Percentiles rank a stretch among this genome's conserved stretches.
Evolutionary conservation across 1,140 invertebrate species (phyloP).

Genomic region (Ceratina japonica): DNA sequence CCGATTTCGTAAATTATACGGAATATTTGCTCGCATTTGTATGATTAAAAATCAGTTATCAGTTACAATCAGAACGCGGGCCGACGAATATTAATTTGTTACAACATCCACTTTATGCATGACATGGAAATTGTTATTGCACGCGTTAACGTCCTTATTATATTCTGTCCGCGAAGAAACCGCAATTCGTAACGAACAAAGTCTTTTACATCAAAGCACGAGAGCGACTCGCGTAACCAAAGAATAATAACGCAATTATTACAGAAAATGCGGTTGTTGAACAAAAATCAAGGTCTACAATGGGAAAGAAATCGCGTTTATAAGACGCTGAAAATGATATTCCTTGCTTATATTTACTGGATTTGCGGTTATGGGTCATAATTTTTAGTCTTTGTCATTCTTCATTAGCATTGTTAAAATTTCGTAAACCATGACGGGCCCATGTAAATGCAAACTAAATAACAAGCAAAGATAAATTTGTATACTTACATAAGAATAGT

Average conservation of each 20-base stretch:
- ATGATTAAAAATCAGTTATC: too few species aligned
- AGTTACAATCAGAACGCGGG: too few species aligned
- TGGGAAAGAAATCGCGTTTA: neutral
- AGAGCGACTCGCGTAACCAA: conserved; percentile 32
- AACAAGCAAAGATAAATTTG: too few species aligned
- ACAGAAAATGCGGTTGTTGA: conserved; percentile 24
- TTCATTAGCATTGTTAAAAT: too few species aligned
- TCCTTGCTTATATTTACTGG: neutral
- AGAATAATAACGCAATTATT: conserved; percentile 26
- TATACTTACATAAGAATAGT: too few species aligned
- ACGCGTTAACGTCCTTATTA: conserved; percentile 21
- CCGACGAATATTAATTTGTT: neutral
- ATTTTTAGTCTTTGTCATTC: neutral
- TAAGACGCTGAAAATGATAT: neutral
- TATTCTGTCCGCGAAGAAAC: conserved; percentile 16
- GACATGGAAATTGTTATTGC: conserved; percentile 9
- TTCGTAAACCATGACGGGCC: too few species aligned
- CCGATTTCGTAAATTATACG: too few species aligned
- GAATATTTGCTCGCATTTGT: too few species aligned
- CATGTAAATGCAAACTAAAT: too few species aligned
- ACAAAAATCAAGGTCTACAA: conserved; percentile 31
- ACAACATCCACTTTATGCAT: neutral
- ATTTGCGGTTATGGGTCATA: conserved; percentile 8
- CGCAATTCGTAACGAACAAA: conserved; percentile 18
- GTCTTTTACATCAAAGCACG: neutral